Evolutionary conservation across 2,113 vertebrate species (phyloP), one percentile per base, ranked within the genome.

Genomic region (Natator depressus): DNA sequence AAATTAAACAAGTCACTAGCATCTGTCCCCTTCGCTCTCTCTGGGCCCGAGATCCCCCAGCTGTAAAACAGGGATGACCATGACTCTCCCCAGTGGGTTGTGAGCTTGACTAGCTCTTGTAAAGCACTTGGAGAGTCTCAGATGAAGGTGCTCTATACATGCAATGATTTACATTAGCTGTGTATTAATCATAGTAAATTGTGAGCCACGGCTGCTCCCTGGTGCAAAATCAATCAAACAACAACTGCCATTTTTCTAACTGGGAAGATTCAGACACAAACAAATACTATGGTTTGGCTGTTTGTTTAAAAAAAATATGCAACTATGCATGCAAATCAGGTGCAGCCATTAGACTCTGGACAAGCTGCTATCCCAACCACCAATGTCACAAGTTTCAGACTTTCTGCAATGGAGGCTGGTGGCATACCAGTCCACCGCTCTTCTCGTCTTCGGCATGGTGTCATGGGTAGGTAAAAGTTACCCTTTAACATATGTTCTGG

Each of bases 341-440:
- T 84, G 47, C 0, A 25, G 80, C 8, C 11, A 17, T 55, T 50
- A 42, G 47, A 49, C 6, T 5, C 0, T 1, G 22, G 42, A 87
- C 69, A 85, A 87, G 89, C 8, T 65, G 81, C 2, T 25, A 55
- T 16, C 53, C 13, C 53, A 42, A 16, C 51, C 13, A 38, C 24
- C n/a, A 55, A 24, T 42, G 80, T 38, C n/a, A 82, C 13, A 24
- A 42, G 24, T 12, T 38, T 24, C 50, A 82, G n/a, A 38, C 22
- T 82, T 12, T 82, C 80, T 55, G 80, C n/a, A 82, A 35, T 24
- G n/a, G 80, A 49, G 46, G 76, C 5, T 76, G 76, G 25, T 79
- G 46, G 42, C 11, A 5, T 53, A n/a, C 35, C 20, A 25, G 20
- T 19, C 19, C 20, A 13, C 6, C 1, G 8, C 16, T 38, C 80